Evolutionary conservation across 1,140 invertebrate genomes (phyloP), one percentile per base, ranked within the genome.

Genomic region (Leptopilina clavipes): DNA sequence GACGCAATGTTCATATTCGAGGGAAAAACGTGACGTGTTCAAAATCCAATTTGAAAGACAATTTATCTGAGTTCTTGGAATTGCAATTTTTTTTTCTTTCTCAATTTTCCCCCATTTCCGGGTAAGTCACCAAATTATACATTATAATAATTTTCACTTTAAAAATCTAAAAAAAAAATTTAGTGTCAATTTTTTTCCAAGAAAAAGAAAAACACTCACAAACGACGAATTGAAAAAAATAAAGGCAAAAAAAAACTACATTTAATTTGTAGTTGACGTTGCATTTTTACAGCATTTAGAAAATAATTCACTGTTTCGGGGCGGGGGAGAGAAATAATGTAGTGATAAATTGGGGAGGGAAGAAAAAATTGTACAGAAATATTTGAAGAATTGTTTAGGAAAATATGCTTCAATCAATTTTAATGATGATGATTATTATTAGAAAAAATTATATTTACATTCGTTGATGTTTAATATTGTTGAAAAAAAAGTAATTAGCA

Each of bases 1-100:
- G 89, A 90, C 54, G 88, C 89, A 12, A 89, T 84, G 1, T 85
- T 86, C 71, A 88, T 90, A 76, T 88, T 89, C 19, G 76, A 84
- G 8, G 81, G 79, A 59, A 82, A 79, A 72, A 83, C 79, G 77
- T 82, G 80, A 82, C 77, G 71, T 65, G 59, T 14, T 31, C 1
- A n/a, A n/a, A 65, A 65, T 31, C 11, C 12, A 31, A 65, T 8
- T 14, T 31, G 3, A 14, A 31, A 31, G 7, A 65, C 31, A 0
- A 40, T 40, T 65, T 65, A n/a, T 10, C 6, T 22, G 25, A n/a
- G 22, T 3, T 65, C 3, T 31, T 65, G 25, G 12, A 37, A 65
- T n/a, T n/a, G n/a, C n/a, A 65, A 9, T 8, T 3, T 65, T 22
- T 37, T 37, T 65, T 37, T 31, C 5, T 31, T 31, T 12, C 25